Base-by-base conservation (phyloP, 2,888 invertebrate species). In the Enchytraeus crypticus region DNA sequence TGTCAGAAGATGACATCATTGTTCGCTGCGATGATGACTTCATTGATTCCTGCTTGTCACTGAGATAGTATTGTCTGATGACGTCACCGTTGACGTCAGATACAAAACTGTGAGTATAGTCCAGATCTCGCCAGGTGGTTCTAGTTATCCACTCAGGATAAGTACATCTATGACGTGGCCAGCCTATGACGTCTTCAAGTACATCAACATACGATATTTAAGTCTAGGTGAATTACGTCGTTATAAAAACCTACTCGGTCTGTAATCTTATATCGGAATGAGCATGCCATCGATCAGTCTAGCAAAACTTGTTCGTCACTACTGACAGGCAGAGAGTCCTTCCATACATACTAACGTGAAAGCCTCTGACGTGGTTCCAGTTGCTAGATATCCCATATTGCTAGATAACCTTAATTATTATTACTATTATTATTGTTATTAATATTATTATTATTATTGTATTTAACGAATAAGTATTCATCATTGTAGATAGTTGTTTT, bases 41-140 rank as follows among this genome's bases (percentile, higher is more conserved):
- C n/a, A n/a, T n/a, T 33, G 53, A 1, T 30, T 51, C 53, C 53
- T 30, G 8, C 26, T 26, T 38, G 55, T 23, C 23, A 21, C 33
- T 33, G 47, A 47, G 62, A 51, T 45, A 53, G 23, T 51, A 26
- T 27, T 45, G 51, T 21, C 62, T 27, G 43, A 62, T 32, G 46
- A 62, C 62, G n/a, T 54, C 58, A 26, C 26, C 45, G 14, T 21
- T 30, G 53, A 43, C 54, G 58, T 53, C 57, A 4, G 53, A 29
- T 18, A 34, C 51, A 49, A 57, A 62, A 21, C 34, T 49, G 26
- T 58, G 58, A 47, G 43, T 34, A 5, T 51, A 53, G 3, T 58
- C 58, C 33, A 62, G 62, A 27, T 62, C 62, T 21, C 58, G 53
- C 62, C 62, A 62, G 33, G 51, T 49, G 33, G 49, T 34, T 8